phyloP scores from a whole-genome alignment of 2,797 vertebrate genomes.

The Rhincodon typus region DNA sequence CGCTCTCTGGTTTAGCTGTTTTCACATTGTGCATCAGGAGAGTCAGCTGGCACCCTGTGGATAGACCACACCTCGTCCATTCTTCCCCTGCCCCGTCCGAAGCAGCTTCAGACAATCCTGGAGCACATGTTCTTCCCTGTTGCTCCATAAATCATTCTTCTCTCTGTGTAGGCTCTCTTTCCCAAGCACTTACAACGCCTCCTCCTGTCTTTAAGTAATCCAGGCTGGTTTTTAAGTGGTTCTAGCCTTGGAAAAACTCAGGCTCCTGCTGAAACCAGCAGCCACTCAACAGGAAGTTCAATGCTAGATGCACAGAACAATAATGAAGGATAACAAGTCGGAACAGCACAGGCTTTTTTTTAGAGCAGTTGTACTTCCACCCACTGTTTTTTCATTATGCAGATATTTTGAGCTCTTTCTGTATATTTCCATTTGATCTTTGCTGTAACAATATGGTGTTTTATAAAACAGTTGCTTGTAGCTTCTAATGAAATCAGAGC shows the following conservation, averaged over 20 bases:
- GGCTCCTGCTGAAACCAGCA: background rate
- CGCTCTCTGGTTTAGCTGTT: background rate
- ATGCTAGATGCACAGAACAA: background rate
- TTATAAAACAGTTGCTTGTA: background rate
- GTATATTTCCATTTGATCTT: background rate
- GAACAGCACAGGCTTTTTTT: background rate
- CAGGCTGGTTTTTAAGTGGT: background rate
- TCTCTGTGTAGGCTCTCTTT: background rate
- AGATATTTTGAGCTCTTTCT: background rate
- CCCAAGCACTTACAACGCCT: background rate
- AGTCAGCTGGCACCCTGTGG: background rate
- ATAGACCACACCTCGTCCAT: background rate
- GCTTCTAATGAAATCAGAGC: background rate
- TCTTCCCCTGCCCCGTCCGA: background rate
- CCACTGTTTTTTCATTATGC: background rate
- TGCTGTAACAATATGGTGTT: background rate
- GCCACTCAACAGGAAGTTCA: background rate
- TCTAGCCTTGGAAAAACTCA: background rate
- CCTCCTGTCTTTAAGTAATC: background rate
- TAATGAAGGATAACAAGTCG: background rate
- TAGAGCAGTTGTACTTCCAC: background rate
- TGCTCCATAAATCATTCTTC: background rate
- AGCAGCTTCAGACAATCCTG: background rate
- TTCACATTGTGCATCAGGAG: background rate
- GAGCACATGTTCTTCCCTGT: background rate